phyloP scores from a whole-genome alignment of 2,888 invertebrate species.

The Drosophila longiperda region DNA sequence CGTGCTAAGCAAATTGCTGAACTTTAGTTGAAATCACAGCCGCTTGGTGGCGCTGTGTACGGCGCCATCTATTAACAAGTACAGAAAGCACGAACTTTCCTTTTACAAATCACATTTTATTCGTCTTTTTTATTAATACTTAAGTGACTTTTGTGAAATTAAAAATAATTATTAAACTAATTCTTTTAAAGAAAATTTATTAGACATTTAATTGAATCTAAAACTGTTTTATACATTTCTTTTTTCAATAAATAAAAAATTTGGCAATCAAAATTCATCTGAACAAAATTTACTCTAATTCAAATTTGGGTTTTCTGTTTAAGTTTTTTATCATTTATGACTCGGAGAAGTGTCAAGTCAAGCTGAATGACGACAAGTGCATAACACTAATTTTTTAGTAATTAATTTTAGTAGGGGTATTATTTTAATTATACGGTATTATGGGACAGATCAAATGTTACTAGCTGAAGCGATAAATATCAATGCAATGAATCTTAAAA shows the following conservation, averaged over 20 bases:
- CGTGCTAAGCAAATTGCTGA: background rate
- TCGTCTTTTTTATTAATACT: background rate
- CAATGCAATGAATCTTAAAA: background rate
- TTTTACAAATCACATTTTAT: background rate
- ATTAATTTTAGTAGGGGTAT: background rate
- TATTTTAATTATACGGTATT: background rate
- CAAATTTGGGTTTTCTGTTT: background rate
- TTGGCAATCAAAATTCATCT: background rate
- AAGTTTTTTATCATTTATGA: background rate
- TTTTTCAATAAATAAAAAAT: background rate
- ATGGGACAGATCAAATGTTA: background rate
- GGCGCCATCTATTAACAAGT: conserved; percentile 19
- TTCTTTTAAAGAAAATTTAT: background rate
- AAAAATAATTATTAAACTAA: background rate
- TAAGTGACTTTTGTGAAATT: background rate
- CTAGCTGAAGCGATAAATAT: background rate
- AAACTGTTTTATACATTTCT: background rate
- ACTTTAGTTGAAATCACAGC: background rate
- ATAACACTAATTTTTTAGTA: background rate
- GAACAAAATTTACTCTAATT: background rate
- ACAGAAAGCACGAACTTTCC: background rate
- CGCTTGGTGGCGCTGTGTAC: background rate
- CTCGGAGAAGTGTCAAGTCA: background rate
- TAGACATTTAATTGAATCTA: background rate
- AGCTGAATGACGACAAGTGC: background rate